Base-by-base conservation (phyloP, 1,140 invertebrate species). In the Brachionus asplanchnoidis region DNA sequence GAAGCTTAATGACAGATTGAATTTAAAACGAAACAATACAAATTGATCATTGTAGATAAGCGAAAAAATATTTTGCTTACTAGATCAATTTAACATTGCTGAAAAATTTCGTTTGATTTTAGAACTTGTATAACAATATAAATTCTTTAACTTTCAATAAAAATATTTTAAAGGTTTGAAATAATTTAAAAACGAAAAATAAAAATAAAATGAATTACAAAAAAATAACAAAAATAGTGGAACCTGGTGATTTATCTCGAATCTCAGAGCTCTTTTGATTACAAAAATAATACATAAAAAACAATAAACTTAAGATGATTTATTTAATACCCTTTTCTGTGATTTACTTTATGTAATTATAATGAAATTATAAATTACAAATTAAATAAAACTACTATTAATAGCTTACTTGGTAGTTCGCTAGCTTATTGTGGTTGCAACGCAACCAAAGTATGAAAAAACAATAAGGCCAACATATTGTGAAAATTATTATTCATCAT, bases 311-410 rank as follows among this genome's bases (percentile, higher is more conserved):
- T 60, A 60, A 60, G 53, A 60, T 60, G 53, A 60, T 60, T 60
- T 60, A 60, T 60, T 60, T 60, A 60, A 60, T 60, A 60, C 53
- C 68, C 36, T 42, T 73, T 73, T 73, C 32, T 73, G 68, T 73
- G 68, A 73, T 73, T 73, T 73, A 73, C 36, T 73, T 73, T 73
- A 73, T 73, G 68, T 73, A 73, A 73, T 73, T 73, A 73, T 73
- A 73, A 73, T 40, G 11, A 73, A 73, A 73, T 73, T 73, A 73
- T 12, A 73, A 73, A 73, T 42, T 40, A 73, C 68, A 40, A 73
- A 73, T 40, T 73, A 40, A 32, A 32, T 32, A 68, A 28, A 68
- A 14, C 17, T 32, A 68, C 66, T 68, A 68, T 11, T 44, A 46
- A 32, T 68, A 66, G 26, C 20, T 66, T 66, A 53, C 46, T 60